Evolutionary conservation across 2,113 vertebrate species (phyloP).

Genomic region (Recurvirostra avosetta): DNA sequence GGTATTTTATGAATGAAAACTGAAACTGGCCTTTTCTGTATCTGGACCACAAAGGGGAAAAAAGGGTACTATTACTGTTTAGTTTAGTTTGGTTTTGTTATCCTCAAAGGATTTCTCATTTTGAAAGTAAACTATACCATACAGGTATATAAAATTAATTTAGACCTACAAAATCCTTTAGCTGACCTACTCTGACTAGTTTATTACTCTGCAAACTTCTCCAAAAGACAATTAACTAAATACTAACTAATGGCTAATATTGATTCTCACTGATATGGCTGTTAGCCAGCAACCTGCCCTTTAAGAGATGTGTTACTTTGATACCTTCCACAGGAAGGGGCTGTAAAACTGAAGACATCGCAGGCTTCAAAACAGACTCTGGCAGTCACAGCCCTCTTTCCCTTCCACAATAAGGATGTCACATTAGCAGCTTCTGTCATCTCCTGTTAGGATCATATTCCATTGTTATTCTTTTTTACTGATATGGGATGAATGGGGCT

Average conservation of each 20-base stretch:
- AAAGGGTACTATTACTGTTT: not conserved
- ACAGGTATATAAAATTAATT: not conserved
- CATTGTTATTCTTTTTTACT: not conserved
- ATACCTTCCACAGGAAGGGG: not conserved
- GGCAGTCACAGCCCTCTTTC: not conserved
- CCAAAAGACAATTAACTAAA: not conserved
- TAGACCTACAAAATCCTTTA: not conserved
- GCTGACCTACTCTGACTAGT: not conserved
- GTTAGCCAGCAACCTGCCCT: not conserved
- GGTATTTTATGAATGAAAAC: not conserved
- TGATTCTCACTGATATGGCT: not conserved
- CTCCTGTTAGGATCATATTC: slow-evolving; percentile 14
- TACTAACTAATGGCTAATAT: not conserved
- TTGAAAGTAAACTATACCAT: not conserved
- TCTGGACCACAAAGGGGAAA: not conserved
- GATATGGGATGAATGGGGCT: not conserved
- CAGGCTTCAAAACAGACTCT: not conserved
- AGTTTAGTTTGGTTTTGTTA: not conserved
- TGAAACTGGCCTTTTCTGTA: not conserved
- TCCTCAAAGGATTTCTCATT: not conserved
- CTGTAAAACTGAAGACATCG: not conserved
- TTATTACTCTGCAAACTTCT: not conserved
- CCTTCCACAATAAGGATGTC: not conserved
- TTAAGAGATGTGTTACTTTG: not conserved
- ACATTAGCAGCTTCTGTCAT: slow-evolving; percentile 4